Evolutionary conservation across 2,797 vertebrate genomes (phyloP).

Genomic region (Anguilla megastoma): DNA sequence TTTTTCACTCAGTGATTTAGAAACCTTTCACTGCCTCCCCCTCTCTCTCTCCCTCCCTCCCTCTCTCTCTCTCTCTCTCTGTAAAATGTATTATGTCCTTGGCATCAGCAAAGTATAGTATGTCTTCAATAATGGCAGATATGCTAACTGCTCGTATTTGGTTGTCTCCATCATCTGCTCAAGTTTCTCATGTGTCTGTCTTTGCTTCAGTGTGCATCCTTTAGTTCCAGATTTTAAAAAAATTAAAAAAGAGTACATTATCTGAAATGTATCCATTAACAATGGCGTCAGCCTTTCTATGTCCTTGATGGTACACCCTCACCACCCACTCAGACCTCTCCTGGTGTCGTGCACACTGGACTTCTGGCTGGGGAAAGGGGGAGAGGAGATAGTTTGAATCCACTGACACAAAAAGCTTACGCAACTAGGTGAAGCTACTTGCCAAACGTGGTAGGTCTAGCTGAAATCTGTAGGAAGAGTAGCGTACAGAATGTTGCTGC

Average conservation of each 20-base stretch:
- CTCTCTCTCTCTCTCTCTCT: background rate
- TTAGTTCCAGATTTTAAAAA: background rate
- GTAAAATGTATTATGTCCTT: background rate
- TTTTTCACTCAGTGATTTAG: background rate
- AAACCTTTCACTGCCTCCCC: background rate
- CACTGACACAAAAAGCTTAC: background rate
- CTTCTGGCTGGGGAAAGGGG: background rate
- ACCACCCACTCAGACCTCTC: background rate
- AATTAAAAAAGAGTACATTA: background rate
- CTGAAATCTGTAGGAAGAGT: too few species aligned
- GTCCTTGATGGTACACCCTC: background rate
- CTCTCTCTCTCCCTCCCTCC: background rate
- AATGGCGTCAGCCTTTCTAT: background rate
- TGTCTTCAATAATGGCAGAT: background rate
- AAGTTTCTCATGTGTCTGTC: background rate
- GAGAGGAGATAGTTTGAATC: background rate
- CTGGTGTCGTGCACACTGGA: background rate
- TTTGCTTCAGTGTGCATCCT: background rate
- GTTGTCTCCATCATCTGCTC: background rate
- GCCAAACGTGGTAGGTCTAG: too few species aligned
- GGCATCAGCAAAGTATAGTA: background rate
- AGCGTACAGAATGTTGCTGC: too few species aligned
- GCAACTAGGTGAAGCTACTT: too few species aligned
- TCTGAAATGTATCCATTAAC: background rate
- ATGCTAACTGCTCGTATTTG: background rate